Evolutionary conservation across 2,797 vertebrate species (phyloP), one percentile per base, ranked within the genome.

Genomic region (Chaetodon trifasciatus): DNA sequence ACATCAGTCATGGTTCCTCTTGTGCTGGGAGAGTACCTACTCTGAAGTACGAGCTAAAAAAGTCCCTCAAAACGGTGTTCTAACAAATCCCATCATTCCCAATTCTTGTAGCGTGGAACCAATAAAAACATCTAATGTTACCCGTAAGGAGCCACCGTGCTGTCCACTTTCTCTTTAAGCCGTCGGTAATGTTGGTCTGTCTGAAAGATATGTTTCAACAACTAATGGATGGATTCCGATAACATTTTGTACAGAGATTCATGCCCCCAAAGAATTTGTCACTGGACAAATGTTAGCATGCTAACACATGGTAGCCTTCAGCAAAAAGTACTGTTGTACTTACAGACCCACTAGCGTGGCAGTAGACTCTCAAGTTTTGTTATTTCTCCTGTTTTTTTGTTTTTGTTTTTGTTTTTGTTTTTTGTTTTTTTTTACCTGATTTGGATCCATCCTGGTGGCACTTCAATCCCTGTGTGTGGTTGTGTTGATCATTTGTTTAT

Each of bases 401-500:
- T 6, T n/a, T 53, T 24, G 4, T 24, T 28, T 1, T 23, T 28
- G 28, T n/a, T n/a, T 28, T 28, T 28, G 28, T 28, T n/a, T 19
- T 9, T 21, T 6, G 21, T 55, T 24, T 1, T 53, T 32, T 23
- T 16, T 66, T 0, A 44, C 12, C 19, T 37, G 23, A 46, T 60
- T 2, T 28, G 44, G 63, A 62, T 75, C 4, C 5, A 44, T 75
- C 21, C 69, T 56, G 19, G 19, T 72, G 17, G 0, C 9, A 62
- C 50, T 49, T 40, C 49, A 52, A 47, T 74, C 13, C 44, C 13
- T 68, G 49, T 24, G 49, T 24, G 28, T n/a, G 4, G 60, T 52
- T 16, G 47, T 67, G 32, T 40, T 44, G 1, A 73, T 28, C 3
- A 73, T 84, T 83, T 81, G 74, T 72, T 71, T 60, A 82, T 75